Percentiles rank a stretch among this genome's conserved stretches.
Conservation (phyloP, 2,888 invertebrate species). For the Stratiomys singularior region DNA sequence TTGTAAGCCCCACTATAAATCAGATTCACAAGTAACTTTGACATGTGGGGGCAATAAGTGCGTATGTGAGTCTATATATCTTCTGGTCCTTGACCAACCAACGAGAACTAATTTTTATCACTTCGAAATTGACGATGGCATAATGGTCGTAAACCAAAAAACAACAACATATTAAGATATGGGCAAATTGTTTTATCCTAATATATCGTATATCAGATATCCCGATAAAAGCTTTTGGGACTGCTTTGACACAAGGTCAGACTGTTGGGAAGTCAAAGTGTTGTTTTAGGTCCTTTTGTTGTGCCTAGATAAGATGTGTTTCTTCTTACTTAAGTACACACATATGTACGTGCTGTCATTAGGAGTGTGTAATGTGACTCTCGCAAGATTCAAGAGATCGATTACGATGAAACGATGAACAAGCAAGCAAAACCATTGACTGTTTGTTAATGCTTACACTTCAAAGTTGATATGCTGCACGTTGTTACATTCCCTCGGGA, state of each 20-base stretch:
- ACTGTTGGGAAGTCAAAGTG: neutral
- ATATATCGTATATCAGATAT: slow-evolving; percentile 40
- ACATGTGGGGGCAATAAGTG: neutral
- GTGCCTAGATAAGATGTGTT: neutral
- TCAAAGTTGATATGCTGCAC: too few relatives aligned
- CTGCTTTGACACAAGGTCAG: slow-evolving; percentile 22
- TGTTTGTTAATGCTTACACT: too few relatives aligned
- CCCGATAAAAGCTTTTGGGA: slow-evolving; percentile 42
- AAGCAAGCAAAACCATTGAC: too few relatives aligned
- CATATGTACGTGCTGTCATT: slow-evolving; percentile 1
- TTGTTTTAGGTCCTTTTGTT: neutral
- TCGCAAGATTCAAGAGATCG: slow-evolving; percentile 5
- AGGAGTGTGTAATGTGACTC: neutral
- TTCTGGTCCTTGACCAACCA: neutral
- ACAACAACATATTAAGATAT: slow-evolving; percentile 22
- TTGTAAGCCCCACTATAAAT: too few relatives aligned
- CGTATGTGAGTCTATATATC: neutral
- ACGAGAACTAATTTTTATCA: slow-evolving; percentile 43
- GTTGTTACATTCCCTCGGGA: too few relatives aligned
- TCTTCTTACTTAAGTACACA: neutral
- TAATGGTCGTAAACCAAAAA: slow-evolving; percentile 5
- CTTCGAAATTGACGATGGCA: slow-evolving; percentile 11
- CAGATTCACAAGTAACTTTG: too few relatives aligned
- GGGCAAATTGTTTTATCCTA: slow-evolving; percentile 39
- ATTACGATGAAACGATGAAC: neutral